Base-by-base conservation (phyloP, 2,797 vertebrate species). In the Tadarida brasiliensis region DNA sequence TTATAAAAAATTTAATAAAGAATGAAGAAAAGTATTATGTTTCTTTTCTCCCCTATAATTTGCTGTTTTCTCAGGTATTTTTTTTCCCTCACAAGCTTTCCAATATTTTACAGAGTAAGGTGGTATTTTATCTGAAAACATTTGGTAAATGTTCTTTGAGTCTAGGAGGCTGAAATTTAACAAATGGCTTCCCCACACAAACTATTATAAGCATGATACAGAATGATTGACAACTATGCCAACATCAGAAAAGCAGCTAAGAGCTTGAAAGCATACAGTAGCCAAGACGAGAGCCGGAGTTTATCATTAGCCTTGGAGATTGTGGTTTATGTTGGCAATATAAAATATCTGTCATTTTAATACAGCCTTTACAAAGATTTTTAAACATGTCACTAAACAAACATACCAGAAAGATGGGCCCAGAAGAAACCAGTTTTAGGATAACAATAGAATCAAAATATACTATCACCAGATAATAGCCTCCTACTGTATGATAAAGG, bases 381-480 rank as follows among this genome's bases (percentile, higher is more conserved):
- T 97, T 91, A 96, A 97, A 98, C 80, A 85, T 74, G 89, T 97
- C 97, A 97, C 98, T 98, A 97, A 90, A 96, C 96, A 95, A 88
- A 97, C 91, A 82, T 14, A 5, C 78, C 44, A 97, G 95, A 97
- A 98, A 95, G 71, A 97, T 96, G 44, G 96, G 91, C 80, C 94
- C 97, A 95, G 92, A 98, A 97, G 97, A 80, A 97, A 96, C 0
- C 10, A 82, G 92, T 96, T 97, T 95, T 91, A 61, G 91, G 92
- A 97, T 96, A 97, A 95, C 80, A 96, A 83, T 54, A 83, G 87
- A 95, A 88, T 91, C 86, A 95, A 96, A 96, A 97, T 97, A 78
- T 5, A 26, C 96, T 97, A 94, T 95, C 47, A 5, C 76, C 63
- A 97, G 93, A 94, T 94, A 95, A 12, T 87, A 93, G 78, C 96